Evolutionary conservation across 1,140 invertebrate genomes (phyloP).

Genomic region (Drosophila azteca): DNA sequence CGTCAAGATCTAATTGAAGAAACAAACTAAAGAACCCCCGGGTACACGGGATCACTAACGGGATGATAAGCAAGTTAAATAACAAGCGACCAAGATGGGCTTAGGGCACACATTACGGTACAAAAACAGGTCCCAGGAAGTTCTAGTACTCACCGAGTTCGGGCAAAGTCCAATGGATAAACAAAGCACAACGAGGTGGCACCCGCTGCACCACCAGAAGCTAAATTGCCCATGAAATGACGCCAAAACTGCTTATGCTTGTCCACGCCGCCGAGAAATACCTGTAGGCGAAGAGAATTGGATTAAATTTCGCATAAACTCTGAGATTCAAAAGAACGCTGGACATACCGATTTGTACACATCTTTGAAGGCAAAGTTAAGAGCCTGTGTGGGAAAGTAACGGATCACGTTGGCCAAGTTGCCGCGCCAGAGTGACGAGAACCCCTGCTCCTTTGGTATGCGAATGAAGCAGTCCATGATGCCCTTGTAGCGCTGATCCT

Average conservation of each 20-base stretch:
- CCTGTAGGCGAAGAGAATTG: constrained; percentile 60
- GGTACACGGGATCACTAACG: no score
- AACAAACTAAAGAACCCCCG: no score
- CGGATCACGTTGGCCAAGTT: constrained; percentile 96
- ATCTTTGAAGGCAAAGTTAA: constrained; percentile 98
- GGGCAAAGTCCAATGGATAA: constrained; percentile 96
- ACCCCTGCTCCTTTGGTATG: constrained; percentile 93
- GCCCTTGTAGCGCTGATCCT: constrained; percentile 92
- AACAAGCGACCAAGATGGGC: no score
- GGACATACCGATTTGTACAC: constrained; percentile 89
- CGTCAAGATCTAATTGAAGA: no score
- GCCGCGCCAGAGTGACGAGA: constrained; percentile 94
- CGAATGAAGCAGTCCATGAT: constrained; percentile 84
- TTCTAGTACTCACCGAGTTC: constrained; percentile 86
- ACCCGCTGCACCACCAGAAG: constrained; percentile 96
- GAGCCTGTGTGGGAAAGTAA: constrained; percentile 97
- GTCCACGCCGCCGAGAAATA: constrained; percentile 87
- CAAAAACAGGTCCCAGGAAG: no score
- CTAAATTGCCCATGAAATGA: constrained; percentile 93
- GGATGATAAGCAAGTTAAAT: no score
- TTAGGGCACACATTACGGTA: no score
- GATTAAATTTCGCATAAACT: neutral
- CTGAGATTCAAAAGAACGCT: neutral
- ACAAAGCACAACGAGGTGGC: constrained; percentile 96
- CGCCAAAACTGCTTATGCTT: constrained; percentile 93